Percentiles rank a stretch among this genome's conserved stretches.
Evolutionary conservation across 2,888 invertebrate genomes (phyloP).

Genomic region (Cataglyphis albicans): DNA sequence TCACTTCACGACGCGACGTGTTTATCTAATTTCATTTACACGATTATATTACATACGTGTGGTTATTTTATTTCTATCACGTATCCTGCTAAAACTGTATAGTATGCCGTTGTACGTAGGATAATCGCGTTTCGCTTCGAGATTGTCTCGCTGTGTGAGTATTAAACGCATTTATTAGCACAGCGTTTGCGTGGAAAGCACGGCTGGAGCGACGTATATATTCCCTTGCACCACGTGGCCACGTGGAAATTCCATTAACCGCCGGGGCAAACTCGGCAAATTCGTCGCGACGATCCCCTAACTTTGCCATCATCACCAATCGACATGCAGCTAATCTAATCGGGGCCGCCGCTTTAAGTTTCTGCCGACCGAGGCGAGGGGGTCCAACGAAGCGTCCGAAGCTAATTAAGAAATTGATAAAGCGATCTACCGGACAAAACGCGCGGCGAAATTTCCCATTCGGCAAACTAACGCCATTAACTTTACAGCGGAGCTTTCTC

Average conservation of each 20-base stretch:
- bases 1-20: not conserved
- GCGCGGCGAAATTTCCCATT: not conserved
- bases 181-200: conserved; percentile 24
- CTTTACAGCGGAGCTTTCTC: not conserved
- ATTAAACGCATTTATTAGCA: conserved; percentile 45
- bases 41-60: not conserved
- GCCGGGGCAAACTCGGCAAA: conserved; percentile 50
- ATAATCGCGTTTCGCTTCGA: conserved; percentile 30
- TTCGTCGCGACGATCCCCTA: conserved; percentile 54
- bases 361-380: conserved; percentile 12
- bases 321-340: conserved; percentile 49
- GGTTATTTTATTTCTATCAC: not conserved
- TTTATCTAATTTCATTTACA: not conserved
- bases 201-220: conserved; percentile 26
- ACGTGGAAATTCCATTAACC: conserved; percentile 52
- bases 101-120: conserved; percentile 1
- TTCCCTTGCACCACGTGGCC: conserved; percentile 41
- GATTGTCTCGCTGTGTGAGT: conserved; percentile 18
- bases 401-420: conserved; percentile 46
- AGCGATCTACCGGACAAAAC: conserved; percentile 9
- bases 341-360: conserved; percentile 47
- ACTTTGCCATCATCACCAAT: conserved; percentile 55
- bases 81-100: conserved; percentile 4
- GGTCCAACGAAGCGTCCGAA: conserved; percentile 19
- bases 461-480: not conserved